Evolutionary conservation across 2,113 vertebrate species (phyloP), one percentile per base, ranked within the genome.

Genomic region (Camelus dromedarius): DNA sequence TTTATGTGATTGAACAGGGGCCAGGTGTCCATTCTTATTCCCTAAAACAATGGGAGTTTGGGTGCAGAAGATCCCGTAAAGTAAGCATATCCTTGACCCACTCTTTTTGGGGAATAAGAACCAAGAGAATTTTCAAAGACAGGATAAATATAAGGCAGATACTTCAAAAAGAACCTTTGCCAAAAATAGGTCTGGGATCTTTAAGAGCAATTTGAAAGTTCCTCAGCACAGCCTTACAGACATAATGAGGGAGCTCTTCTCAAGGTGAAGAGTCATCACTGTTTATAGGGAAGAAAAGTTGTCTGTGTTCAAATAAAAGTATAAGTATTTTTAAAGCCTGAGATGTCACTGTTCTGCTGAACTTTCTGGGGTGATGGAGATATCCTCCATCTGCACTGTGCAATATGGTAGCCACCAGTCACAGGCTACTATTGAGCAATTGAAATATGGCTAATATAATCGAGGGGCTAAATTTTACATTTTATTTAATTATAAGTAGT

Each of bases 161-260:
- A 79, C 8, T 24, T 9, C 35, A 1, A 58, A 60, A 91, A 52
- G 7, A 87, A 75, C 46, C 2, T 75, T 84, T 77, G 46, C 64
- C 64, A 81, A 35, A 58, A 86, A 52, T 26, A 69, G 30, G 32
- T 66, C n/a, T 94, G 24, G 14, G 35, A 32, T 15, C 8, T 42
- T 62, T 70, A 83, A 64, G 66, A 84, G 46, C 35, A 83, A 72
- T 84, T 62, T 76, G 35, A 89, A 96, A 94, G 72, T 83, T 77
- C 35, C 30, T 67, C 89, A 54, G 8, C n/a, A 77, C 13, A 28
- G 14, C 28, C 32, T 89, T 75, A 56, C n/a, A 87, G 35, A 38
- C 48, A 48, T 28, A 76, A 86, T 54, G 32, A 58, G 42, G 12
- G 3, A 56, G 12, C 50, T 48, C 77, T 38, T 56, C 54, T 46